phyloP scores from a whole-genome alignment of 1,140 invertebrate species.

The Bicyclus anynana region DNA sequence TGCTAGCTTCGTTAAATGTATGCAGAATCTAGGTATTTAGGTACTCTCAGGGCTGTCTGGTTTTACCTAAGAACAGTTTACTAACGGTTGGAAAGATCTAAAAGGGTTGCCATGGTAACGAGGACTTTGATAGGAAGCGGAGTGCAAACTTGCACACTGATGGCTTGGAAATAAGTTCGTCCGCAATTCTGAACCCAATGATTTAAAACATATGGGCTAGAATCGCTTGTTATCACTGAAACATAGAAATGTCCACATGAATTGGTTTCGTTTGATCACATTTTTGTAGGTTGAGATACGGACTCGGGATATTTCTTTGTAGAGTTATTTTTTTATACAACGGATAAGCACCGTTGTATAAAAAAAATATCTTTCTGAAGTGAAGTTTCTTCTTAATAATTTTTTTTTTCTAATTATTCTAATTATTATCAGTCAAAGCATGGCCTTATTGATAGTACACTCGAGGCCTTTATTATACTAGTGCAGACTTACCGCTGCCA shows the following conservation, averaged over 20 bases:
- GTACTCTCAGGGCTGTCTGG: not conserved
- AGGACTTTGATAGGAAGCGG: slow-evolving; percentile 6
- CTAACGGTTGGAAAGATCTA: slow-evolving; percentile 1
- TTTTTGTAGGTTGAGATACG: not conserved
- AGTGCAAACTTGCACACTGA: slow-evolving; percentile 8
- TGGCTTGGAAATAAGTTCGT: not conserved
- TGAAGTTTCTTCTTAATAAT: too few species aligned
- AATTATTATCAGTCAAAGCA: too few species aligned
- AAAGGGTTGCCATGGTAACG: slow-evolving; percentile 7
- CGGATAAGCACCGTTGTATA: too few species aligned
- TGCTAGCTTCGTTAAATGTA: not conserved
- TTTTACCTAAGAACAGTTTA: slow-evolving; percentile 1
- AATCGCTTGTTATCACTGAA: not conserved
- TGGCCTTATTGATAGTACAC: too few species aligned
- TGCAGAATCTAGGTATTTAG: not conserved
- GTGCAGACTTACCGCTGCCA: too few species aligned
- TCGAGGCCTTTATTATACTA: too few species aligned
- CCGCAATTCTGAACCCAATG: not conserved
- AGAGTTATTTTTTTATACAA: not conserved
- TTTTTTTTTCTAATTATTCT: too few species aligned
- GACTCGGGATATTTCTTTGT: not conserved
- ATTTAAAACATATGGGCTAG: not conserved
- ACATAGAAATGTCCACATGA: slow-evolving; percentile 1
- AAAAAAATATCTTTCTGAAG: too few species aligned
- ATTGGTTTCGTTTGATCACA: slow-evolving; percentile 5